Base-by-base conservation (phyloP, 2,113 vertebrate species). In the Columba janthina region DNA sequence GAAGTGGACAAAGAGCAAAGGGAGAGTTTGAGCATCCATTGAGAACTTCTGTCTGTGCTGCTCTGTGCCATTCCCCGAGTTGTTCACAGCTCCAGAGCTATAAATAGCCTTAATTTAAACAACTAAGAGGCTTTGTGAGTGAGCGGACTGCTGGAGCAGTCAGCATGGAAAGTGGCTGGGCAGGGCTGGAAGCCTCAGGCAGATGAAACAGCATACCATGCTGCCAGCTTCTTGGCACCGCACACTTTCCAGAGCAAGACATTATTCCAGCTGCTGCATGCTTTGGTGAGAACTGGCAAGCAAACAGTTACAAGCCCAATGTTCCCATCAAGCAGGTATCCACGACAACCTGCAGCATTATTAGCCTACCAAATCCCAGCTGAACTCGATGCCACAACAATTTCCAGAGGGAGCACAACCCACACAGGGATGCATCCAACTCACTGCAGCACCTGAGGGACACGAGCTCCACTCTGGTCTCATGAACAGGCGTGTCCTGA, bases 201-300 rank as follows among this genome's bases (percentile, higher is more conserved):
- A 5, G 60, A 51, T 50, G 74, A 54, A 76, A 12, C 10, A 34
- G 34, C 66, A 25, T 6, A 28, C 34, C 25, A 29, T 0, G 15
- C 51, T 58, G 88, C 77, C 77, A 78, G 0, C 53, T 73, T 56
- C 88, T 28, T 26, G 62, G 79, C 85, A 76, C 71, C 20, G 18
- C 69, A 46, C 18, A 4, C 19, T 15, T 26, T 20, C 82, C 53
- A 14, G 46, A 74, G 64, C 38, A 62, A 38, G 26, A 32, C 9
- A 1, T 14, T 4, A 11, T 21, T 50, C 51, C 71, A 65, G 74
- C 48, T 5, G 38, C 50, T 0, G 0, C 0, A 0, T 10, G 53
- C 29, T 58, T 15, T 19, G 26, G 16, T 11, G 65, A 93, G 69
- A 81, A 21, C 38, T 31, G 38, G 38, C 71, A 73, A 84, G 38